Conservation (phyloP, 2,113 vertebrate species). For the Thermophis baileyi region DNA sequence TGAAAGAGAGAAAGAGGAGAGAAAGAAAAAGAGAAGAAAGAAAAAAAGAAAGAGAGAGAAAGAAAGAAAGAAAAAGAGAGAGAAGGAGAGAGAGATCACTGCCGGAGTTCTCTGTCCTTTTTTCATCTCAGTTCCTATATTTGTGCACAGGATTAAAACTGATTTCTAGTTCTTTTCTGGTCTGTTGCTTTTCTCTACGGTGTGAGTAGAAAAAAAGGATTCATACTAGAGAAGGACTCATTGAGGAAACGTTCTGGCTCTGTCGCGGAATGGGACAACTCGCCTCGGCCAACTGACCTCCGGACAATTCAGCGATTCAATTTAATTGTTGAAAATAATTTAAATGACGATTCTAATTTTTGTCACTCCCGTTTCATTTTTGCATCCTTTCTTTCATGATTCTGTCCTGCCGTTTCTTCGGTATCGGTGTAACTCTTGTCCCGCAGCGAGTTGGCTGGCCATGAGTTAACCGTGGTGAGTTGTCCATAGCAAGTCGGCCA, state of each 20-base stretch:
- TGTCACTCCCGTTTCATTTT: background rate
- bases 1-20: too few species aligned
- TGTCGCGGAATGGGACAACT: background rate
- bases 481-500: too few species aligned
- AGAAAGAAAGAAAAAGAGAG: too few species aligned
- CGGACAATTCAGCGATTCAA: background rate
- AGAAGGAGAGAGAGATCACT: too few species aligned
- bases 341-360: background rate
- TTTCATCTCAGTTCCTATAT: conserved; percentile 28
- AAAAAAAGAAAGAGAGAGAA: too few species aligned
- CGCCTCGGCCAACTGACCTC: too few species aligned
- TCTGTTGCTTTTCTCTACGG: conserved; percentile 6
- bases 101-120: conserved; percentile 10
- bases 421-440: background rate
- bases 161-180: background rate
- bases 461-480: too few species aligned
- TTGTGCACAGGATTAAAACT: background rate
- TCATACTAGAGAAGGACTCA: accelerated
- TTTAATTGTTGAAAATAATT: background rate
- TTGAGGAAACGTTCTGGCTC: conserved; percentile 14
- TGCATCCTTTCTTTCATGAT: background rate
- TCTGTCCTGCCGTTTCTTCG: background rate
- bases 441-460: too few species aligned
- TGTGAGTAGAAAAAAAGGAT: background rate
- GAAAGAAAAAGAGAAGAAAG: too few species aligned